Percentiles rank a stretch among this genome's conserved stretches.
phyloP scores from a whole-genome alignment of 2,888 invertebrate species.

The Hirtodrosophila trivittata region DNA sequence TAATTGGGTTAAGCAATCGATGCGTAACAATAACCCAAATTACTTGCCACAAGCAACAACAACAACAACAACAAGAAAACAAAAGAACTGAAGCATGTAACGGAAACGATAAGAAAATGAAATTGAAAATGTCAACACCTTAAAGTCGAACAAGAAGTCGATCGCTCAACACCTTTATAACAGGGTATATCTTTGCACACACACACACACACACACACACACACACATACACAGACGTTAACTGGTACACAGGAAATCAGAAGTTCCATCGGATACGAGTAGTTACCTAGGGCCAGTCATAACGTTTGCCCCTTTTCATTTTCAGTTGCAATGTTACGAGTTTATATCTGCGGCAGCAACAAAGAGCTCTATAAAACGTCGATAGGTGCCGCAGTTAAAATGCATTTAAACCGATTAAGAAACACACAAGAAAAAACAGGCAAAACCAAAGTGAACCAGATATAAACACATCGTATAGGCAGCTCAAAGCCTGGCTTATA shows the following conservation, averaged over 20 bases:
- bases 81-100: constrained; percentile 36
- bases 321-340: neutral
- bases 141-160: constrained; percentile 43
- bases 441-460: neutral
- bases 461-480: neutral
- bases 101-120: constrained; percentile 40
- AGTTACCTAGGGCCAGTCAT: no score
- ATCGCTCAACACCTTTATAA: constrained; percentile 35
- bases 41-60: constrained; percentile 29
- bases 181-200: constrained; percentile 9
- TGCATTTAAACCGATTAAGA: neutral
- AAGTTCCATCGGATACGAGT: no score
- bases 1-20: constrained; percentile 56
- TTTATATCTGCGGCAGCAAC: constrained; percentile 15
- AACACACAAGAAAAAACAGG: neutral
- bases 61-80: constrained; percentile 23
- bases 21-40: constrained; percentile 66
- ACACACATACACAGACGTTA: neutral
- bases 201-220: neutral
- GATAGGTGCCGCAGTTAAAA: neutral
- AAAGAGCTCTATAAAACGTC: constrained; percentile 16
- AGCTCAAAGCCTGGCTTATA: neutral
- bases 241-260: no score
- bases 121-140: constrained; percentile 54
- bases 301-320: no score